These are phyloP conservation scores for Eupithecia insigniata DNA, from an alignment of 2,888 invertebrate genomes.

Conservation along the genomic window DNA sequence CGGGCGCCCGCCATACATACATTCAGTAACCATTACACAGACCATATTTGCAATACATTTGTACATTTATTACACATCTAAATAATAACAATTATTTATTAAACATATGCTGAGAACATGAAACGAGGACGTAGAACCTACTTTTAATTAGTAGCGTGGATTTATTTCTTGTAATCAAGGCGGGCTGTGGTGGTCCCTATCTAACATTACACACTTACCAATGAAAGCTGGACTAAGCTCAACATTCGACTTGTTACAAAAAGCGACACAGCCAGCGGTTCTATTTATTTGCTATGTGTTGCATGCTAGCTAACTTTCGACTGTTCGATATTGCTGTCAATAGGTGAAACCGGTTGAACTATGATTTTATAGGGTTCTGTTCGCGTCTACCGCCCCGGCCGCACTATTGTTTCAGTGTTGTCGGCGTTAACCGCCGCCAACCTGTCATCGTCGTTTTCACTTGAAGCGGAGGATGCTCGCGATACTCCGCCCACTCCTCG, in stretches of 20 bases:
- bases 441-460: slow-evolving; percentile 97
- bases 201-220: slow-evolving; percentile 30
- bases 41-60: slow-evolving; percentile 29
- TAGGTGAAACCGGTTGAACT: slow-evolving; percentile 10
- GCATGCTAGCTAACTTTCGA: slow-evolving; percentile 45
- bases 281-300: slow-evolving; percentile 52
- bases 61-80: slow-evolving; percentile 39
- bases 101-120: slow-evolving; percentile 22
- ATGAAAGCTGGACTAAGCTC: slow-evolving; percentile 55
- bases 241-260: slow-evolving; percentile 58
- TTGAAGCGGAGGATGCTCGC: slow-evolving; percentile 96
- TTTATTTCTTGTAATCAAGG: slow-evolving; percentile 13
- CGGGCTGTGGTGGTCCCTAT: slow-evolving; percentile 13
- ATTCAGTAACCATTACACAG: slow-evolving; percentile 44
- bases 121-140: slow-evolving; percentile 14
- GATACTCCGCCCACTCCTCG: slow-evolving; percentile 84
- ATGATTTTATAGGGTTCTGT: slow-evolving; percentile 32
- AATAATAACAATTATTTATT: slow-evolving; percentile 36
- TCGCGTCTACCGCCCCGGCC: slow-evolving; percentile 70
- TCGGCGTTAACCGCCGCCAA: slow-evolving; percentile 70
- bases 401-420: slow-evolving; percentile 81
- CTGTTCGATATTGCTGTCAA: slow-evolving; percentile 29
- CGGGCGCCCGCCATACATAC: slow-evolving; percentile 40
- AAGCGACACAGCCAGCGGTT: slow-evolving; percentile 74
- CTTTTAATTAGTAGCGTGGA: slow-evolving; percentile 25